Percentiles rank a stretch among this genome's conserved stretches.
Evolutionary conservation across 2,888 invertebrate species (phyloP).

Genomic region (Drosophila peninsularis): DNA sequence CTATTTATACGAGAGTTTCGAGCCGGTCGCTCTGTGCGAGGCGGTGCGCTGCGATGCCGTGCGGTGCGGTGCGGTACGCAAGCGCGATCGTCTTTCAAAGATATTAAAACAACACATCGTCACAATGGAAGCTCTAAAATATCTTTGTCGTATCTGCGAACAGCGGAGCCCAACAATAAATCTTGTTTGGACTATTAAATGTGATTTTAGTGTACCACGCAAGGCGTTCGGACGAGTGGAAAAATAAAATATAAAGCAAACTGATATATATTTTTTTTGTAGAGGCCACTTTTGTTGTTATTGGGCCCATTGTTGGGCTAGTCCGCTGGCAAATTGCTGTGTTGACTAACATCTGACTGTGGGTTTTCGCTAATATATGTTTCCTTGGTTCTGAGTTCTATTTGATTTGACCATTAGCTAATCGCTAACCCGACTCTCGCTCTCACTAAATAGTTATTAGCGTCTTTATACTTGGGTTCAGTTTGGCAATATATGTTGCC

Average conservation of each 20-base stretch:
- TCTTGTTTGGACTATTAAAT: conserved; percentile 78
- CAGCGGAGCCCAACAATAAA: conserved; percentile 39
- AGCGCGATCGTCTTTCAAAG: conserved; percentile 59
- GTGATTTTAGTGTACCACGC: conserved; percentile 74
- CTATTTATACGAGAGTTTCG: conserved; percentile 69
- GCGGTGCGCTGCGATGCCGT: conserved; percentile 3
- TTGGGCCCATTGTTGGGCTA: conserved; percentile 51
- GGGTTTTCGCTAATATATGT: conserved; percentile 48
- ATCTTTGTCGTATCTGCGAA: conserved; percentile 34
- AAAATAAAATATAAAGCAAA: conserved; percentile 47
- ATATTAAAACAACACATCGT: conserved; percentile 66
- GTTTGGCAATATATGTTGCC: conserved; percentile 14
- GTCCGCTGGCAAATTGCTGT: conserved; percentile 29
- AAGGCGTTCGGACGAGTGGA: conserved; percentile 35
- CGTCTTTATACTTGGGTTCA: conserved; percentile 32
- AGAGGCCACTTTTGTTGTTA: conserved; percentile 33
- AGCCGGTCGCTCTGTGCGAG: conserved; percentile 13
- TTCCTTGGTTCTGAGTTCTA: conserved; percentile 57
- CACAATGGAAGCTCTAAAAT: conserved; percentile 49
- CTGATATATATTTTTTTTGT: conserved; percentile 28
- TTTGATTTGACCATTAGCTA: conserved; percentile 64
- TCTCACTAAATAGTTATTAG: conserved; percentile 51
- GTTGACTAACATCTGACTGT: conserved; percentile 52
- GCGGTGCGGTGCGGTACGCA: conserved; percentile 9
- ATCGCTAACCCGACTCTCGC: conserved; percentile 16